Evolutionary conservation across 2,888 invertebrate genomes (phyloP).

Genomic region (Metopia argyrocephala): DNA sequence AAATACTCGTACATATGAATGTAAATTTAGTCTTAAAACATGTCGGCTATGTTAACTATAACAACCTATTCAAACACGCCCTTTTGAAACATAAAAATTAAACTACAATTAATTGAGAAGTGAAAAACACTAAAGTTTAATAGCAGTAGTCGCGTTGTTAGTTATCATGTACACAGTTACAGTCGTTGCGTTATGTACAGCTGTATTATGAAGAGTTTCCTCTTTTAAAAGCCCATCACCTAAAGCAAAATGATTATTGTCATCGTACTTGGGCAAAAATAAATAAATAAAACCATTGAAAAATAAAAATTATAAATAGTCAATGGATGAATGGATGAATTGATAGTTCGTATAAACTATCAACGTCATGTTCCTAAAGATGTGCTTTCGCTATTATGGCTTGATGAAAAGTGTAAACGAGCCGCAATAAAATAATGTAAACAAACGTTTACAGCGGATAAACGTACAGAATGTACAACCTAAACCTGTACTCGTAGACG

Average conservation of each 20-base stretch:
- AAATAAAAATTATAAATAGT: slow-evolving; percentile 53
- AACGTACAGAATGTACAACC: slow-evolving; percentile 46
- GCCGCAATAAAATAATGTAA: slow-evolving; percentile 65
- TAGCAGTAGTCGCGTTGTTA: slow-evolving; percentile 14
- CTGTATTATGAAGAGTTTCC: slow-evolving; percentile 36
- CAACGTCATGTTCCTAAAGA: not conserved
- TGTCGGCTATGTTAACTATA: slow-evolving; percentile 46
- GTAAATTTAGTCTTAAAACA: not conserved
- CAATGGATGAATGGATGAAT: slow-evolving; percentile 36
- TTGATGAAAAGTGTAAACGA: slow-evolving; percentile 64
- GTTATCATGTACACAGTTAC: not conserved
- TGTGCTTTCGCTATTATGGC: slow-evolving; percentile 19
- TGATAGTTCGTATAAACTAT: not conserved
- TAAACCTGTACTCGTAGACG: slow-evolving; percentile 27
- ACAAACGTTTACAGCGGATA: slow-evolving; percentile 55
- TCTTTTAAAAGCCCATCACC: slow-evolving; percentile 53
- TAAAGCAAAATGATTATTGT: slow-evolving; percentile 62
- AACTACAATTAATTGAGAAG: slow-evolving; percentile 65
- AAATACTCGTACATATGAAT: not conserved
- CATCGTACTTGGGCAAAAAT: slow-evolving; percentile 52
- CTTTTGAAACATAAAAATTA: slow-evolving; percentile 61
- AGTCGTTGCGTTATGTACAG: not conserved
- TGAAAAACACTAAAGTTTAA: slow-evolving; percentile 57
- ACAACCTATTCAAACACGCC: slow-evolving; percentile 58
- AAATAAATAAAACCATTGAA: slow-evolving; percentile 28